Conservation (phyloP, 2,888 invertebrate genomes). For the Dasypolia templi region DNA sequence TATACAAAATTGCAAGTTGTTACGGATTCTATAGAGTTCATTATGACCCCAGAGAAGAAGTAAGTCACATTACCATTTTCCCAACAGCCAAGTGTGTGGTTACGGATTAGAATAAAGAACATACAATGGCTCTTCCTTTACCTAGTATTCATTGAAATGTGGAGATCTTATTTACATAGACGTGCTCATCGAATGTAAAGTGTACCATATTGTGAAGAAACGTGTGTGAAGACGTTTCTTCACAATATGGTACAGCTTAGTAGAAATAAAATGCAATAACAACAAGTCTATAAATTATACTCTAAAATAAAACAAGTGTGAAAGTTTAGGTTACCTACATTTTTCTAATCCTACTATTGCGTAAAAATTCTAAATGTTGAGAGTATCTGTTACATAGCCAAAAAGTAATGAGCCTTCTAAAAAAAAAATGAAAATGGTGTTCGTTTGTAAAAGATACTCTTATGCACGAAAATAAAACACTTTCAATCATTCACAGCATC, state of each 20-base stretch:
- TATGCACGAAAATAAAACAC: background rate
- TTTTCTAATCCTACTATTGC: constrained; percentile 7
- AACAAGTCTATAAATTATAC: constrained; percentile 46
- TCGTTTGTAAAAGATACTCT: background rate
- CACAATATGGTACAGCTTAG: constrained; percentile 9
- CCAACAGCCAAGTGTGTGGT: background rate
- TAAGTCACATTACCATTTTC: constrained; percentile 17
- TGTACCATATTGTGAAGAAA: too few relatives aligned
- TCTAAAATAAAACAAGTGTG: constrained; percentile 37
- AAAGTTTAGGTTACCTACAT: constrained; percentile 15
- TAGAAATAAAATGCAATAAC: constrained; percentile 43
- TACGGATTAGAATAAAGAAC: constrained; percentile 1
- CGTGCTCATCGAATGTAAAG: constrained; percentile 20
- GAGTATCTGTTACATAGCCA: background rate
- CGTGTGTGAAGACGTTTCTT: too few relatives aligned
- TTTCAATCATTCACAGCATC: constrained; percentile 34
- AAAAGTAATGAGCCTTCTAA: background rate
- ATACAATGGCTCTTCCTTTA: constrained; percentile 17
- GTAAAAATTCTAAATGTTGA: constrained; percentile 10
- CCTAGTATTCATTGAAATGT: constrained; percentile 18
- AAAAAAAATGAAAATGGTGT: background rate
- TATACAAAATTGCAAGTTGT: constrained; percentile 28
- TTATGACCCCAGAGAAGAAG: constrained; percentile 24
- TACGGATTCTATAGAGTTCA: constrained; percentile 23
- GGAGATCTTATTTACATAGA: constrained; percentile 22